Percentiles rank a stretch among this genome's conserved stretches.
These are phyloP conservation scores for Astropecten irregularis DNA, from an alignment of 53 echinoderm and acorn worm species.

Conservation along the genomic window DNA sequence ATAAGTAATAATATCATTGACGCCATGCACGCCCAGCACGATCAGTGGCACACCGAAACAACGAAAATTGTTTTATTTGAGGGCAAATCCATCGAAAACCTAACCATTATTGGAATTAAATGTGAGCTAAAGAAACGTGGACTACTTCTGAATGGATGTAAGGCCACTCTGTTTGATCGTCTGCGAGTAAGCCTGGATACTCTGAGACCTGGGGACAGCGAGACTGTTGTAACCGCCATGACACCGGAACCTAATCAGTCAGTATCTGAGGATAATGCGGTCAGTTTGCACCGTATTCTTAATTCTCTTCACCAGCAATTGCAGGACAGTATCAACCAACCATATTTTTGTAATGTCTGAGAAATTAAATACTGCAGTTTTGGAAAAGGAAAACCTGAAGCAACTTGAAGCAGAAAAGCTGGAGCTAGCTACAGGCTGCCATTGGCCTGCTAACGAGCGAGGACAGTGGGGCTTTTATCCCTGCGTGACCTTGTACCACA, in stretches of 20 bases:
- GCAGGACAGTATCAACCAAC: neutral
- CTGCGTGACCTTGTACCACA: neutral
- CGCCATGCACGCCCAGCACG: no score
- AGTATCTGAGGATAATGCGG: neutral
- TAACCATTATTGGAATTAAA: neutral
- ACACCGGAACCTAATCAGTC: neutral
- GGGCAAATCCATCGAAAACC: neutral
- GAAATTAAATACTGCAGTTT: neutral
- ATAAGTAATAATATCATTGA: no score
- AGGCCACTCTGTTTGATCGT: neutral
- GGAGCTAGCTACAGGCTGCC: neutral
- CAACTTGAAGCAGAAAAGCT: constrained; percentile 1
- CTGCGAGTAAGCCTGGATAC: neutral
- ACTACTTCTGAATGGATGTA: neutral
- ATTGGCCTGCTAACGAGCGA: neutral
- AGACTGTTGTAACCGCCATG: neutral
- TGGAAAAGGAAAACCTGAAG: neutral
- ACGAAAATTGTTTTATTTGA: no score
- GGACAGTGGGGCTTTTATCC: neutral
- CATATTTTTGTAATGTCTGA: neutral
- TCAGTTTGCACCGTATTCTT: no score
- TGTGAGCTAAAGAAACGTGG: neutral
- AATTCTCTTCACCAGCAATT: no score
- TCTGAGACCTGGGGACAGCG: neutral
- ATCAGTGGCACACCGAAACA: no score